phyloP scores from a whole-genome alignment of 2,888 invertebrate species.

The Cybosia mesomella region DNA sequence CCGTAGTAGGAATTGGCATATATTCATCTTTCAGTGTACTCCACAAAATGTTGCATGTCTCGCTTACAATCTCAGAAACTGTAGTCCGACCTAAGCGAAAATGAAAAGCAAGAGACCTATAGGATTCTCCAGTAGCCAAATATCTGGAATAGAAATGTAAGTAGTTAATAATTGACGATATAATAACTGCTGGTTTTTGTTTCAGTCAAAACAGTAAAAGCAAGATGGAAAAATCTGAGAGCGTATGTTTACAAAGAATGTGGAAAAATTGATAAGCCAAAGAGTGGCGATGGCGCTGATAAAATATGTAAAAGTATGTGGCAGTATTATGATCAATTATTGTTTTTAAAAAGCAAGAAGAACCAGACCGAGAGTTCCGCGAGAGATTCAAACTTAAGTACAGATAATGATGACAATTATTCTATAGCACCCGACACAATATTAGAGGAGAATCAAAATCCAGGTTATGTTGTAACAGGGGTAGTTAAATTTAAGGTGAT shows the following conservation, averaged over 20 bases:
- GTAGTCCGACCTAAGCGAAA: slow-evolving; percentile 24
- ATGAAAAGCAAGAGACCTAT: slow-evolving; percentile 27
- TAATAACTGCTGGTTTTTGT: slow-evolving; percentile 24
- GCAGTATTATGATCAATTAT: slow-evolving; percentile 42
- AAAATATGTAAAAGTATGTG: slow-evolving; percentile 37
- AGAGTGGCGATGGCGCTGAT: slow-evolving; percentile 32
- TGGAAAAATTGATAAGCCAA: slow-evolving; percentile 34
- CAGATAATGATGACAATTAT: slow-evolving; percentile 34
- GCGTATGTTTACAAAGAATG: slow-evolving; percentile 49
- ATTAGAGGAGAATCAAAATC: slow-evolving; percentile 27
- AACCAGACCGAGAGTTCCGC: slow-evolving; percentile 20
- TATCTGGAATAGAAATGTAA: slow-evolving; percentile 24
- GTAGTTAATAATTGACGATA: slow-evolving; percentile 8
- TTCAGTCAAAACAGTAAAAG: slow-evolving; percentile 34
- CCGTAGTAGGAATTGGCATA: slow-evolving; percentile 24
- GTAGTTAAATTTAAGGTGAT: too few relatives aligned
- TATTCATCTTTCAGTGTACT: slow-evolving; percentile 24
- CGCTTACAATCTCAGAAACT: slow-evolving; percentile 22
- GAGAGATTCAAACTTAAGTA: slow-evolving; percentile 27
- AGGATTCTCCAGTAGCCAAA: slow-evolving; percentile 24
- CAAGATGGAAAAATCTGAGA: slow-evolving; percentile 52
- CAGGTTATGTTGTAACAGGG: too few relatives aligned
- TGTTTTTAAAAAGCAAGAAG: slow-evolving; percentile 34
- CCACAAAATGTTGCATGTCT: slow-evolving; percentile 25
- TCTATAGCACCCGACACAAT: slow-evolving; percentile 27